Base-by-base conservation (phyloP, 2,888 invertebrate species). In the Callyntrura sp. region DNA sequence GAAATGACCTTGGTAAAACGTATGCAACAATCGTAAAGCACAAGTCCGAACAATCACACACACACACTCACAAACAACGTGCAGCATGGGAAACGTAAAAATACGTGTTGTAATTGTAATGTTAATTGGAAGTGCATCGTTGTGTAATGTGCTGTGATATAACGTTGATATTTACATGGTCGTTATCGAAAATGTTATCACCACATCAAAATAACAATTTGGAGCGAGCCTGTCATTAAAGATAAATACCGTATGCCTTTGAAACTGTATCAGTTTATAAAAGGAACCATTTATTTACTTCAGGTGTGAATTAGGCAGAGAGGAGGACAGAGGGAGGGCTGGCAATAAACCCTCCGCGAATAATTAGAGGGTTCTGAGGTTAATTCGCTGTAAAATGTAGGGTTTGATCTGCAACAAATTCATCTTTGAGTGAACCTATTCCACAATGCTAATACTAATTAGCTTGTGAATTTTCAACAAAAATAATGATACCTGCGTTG, bases 1-100 rank as follows among this genome's bases (percentile, higher is more conserved):
- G 8, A 55, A 35, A 57, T 43, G 76, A 57, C 85, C 70, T 68
- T 70, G 70, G 55, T 43, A 84, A 43, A 70, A 68, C 6, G 68
- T 35, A 68, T 35, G 11, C 35, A 68, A n/a, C n/a, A 12, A 35
- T 4, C n/a, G 25, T 51, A 43, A 48, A 25, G 73, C 23, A 60
- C 60, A 78, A 20, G 35, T 57, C 8, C 28, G 17, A 17, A 17
- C 57, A 9, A 11, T 78, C 9, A 51, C 45, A 45, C 2, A 9
- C 12, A 68, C 35, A 5, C 9, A 62, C 9, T 8, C 25, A 25
- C 14, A n/a, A n/a, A 62, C 20, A 11, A 23, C 9, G 9, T 62
- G 28, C 23, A 23, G 14, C 35, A 65, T 35, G 35, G n/a, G 9
- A 60, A 60, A 17, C 20, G 17, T n/a, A 20, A 17, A 60, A n/a